phyloP scores from a whole-genome alignment of 1,140 invertebrate species.

The Drosophila ambigua region DNA sequence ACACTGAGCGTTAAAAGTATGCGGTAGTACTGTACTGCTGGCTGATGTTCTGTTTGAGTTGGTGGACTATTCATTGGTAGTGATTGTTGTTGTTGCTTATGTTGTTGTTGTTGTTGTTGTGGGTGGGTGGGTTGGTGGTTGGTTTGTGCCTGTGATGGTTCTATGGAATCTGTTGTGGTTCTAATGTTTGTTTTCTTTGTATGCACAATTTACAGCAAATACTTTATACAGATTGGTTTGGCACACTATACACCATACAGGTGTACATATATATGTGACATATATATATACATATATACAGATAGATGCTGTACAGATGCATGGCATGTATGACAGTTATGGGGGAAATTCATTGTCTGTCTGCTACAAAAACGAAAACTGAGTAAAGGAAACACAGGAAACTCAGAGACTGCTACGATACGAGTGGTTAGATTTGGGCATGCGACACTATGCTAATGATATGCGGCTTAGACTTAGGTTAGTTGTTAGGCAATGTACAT shows the following conservation, averaged over 20 bases:
- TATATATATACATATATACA: slow-evolving; percentile 36
- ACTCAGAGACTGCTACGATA: slow-evolving; percentile 3
- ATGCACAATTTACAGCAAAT: slow-evolving; percentile 75
- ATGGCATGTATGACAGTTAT: slow-evolving; percentile 64
- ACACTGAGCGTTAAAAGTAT: slow-evolving; percentile 1
- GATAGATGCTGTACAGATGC: slow-evolving; percentile 22
- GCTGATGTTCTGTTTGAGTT: slow-evolving; percentile 13
- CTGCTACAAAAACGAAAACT: slow-evolving; percentile 34
- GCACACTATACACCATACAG: slow-evolving; percentile 6
- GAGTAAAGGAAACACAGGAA: slow-evolving; percentile 11
- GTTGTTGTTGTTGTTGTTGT: not conserved
- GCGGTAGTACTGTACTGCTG: slow-evolving; percentile 1
- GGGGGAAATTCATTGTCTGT: slow-evolving; percentile 75
- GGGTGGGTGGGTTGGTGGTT: slow-evolving; percentile 8
- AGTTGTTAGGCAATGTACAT: too few relatives aligned
- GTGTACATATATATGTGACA: slow-evolving; percentile 6
- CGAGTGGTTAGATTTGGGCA: not conserved
- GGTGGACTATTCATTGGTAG: not conserved
- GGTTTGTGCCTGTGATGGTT: slow-evolving; percentile 14
- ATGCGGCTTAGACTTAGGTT: too few relatives aligned
- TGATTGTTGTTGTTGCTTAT: not conserved
- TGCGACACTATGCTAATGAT: too few relatives aligned
- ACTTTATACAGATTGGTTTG: slow-evolving; percentile 62
- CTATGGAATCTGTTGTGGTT: not conserved
- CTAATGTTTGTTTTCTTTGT: slow-evolving; percentile 8